These are phyloP conservation scores for Calameuta filiformis DNA, from an alignment of 2,888 invertebrate species.

Conservation along the genomic window DNA sequence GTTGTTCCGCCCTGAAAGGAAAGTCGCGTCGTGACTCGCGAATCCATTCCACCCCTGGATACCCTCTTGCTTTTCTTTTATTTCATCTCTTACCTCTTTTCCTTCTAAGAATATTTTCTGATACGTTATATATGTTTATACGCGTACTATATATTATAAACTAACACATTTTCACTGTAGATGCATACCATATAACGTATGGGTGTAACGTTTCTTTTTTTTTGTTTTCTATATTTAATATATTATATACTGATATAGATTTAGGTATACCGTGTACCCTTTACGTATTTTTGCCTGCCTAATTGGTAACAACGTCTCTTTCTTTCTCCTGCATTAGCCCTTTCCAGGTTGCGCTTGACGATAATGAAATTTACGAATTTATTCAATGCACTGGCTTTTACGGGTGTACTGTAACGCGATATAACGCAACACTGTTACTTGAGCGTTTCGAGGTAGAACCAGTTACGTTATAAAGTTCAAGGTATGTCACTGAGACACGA, in stretches of 20 bases:
- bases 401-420: background rate
- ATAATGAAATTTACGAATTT: background rate
- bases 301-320: background rate
- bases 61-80: slow-evolving; percentile 27
- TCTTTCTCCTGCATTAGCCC: background rate
- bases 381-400: background rate
- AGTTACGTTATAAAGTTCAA: background rate
- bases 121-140: background rate
- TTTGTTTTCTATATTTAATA: background rate
- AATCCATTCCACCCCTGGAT: background rate
- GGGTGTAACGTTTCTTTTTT: background rate
- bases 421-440: background rate
- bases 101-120: slow-evolving; percentile 6
- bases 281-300: background rate
- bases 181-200: background rate
- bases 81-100: slow-evolving; percentile 30
- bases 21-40: background rate
- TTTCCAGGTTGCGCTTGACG: background rate
- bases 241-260: background rate
- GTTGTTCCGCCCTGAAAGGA: slow-evolving; percentile 43
- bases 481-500: background rate
- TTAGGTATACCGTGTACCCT: background rate
- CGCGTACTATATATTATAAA: background rate
- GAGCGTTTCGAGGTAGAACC: background rate
- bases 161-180: background rate